These are phyloP conservation scores for Styela plicata DNA, from an alignment of 23 tunicate genomes.

Conservation along the genomic window DNA sequence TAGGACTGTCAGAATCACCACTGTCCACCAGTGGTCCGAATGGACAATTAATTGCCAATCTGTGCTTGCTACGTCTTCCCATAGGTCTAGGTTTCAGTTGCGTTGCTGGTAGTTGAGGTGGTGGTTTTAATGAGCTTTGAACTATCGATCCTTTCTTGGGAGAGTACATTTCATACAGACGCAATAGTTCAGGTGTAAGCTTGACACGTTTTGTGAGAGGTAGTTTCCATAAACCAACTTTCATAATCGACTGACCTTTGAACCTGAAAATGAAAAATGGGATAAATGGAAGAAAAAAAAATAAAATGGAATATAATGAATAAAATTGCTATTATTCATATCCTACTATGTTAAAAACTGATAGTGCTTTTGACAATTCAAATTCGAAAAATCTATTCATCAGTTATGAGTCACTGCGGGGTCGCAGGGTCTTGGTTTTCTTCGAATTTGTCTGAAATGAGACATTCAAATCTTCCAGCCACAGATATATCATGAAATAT, in stretches of 20 bases:
- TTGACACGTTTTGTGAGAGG: conserved; percentile 21
- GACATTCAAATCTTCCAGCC: too few species aligned
- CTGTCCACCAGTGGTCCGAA: conserved; percentile 14
- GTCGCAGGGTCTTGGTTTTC: too few species aligned
- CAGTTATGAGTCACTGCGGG: too few species aligned
- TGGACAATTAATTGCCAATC: conserved; percentile 16
- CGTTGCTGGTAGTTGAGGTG: not conserved
- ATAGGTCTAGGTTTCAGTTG: conserved; percentile 28
- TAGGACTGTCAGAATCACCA: too few species aligned
- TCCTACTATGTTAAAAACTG: too few species aligned
- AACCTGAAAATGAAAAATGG: conserved; percentile 21
- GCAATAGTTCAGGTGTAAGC: conserved; percentile 18
- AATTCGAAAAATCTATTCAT: too few species aligned
- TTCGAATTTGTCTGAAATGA: too few species aligned
- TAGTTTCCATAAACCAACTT: conserved; percentile 47
- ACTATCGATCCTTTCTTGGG: conserved; percentile 14
- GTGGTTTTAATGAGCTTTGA: conserved; percentile 1
- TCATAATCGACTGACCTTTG: conserved; percentile 47
- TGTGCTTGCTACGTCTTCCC: conserved; percentile 26
- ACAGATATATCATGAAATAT: too few species aligned
- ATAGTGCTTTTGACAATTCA: too few species aligned
- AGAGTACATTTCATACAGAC: conserved; percentile 50
- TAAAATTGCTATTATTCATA: too few species aligned
- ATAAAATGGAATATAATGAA: too few species aligned
- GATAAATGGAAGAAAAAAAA: too few species aligned